phyloP scores from a whole-genome alignment of 2,888 invertebrate genomes.

The Coecobrya sp. region DNA sequence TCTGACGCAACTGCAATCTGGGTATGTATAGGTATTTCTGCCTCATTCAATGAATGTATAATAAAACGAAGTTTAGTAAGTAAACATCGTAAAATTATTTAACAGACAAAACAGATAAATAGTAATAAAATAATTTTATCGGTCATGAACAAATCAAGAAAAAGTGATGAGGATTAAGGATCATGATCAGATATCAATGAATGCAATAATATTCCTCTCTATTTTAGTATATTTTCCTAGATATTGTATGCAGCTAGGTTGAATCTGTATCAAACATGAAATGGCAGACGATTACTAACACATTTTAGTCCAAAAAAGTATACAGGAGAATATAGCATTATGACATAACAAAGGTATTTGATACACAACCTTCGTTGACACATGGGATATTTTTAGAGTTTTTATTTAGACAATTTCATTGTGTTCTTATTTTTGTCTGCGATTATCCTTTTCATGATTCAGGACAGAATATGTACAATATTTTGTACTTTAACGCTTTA shows the following conservation, averaged over 20 bases:
- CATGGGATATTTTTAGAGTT: conserved; percentile 25
- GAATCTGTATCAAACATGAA: no score
- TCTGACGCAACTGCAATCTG: no score
- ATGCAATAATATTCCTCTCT: not conserved
- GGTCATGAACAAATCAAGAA: conserved; percentile 48
- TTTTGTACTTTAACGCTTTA: not conserved
- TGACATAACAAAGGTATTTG: no score
- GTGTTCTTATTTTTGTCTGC: conserved; percentile 29
- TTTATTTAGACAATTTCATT: not conserved
- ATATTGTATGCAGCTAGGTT: not conserved
- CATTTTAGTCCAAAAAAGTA: no score
- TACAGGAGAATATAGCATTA: no score
- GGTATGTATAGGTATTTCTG: no score
- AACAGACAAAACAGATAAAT: conserved; percentile 43
- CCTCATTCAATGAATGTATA: not conserved
- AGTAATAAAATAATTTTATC: conserved; percentile 50
- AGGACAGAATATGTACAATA: not conserved
- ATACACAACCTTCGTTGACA: conserved; percentile 24
- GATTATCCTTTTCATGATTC: not conserved
- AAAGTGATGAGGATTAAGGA: conserved; percentile 28
- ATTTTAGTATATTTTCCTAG: not conserved
- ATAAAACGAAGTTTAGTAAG: conserved; percentile 19
- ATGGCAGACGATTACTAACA: not conserved
- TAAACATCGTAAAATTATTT: conserved; percentile 49
- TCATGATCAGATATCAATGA: conserved; percentile 9